phyloP scores from a whole-genome alignment of 2,888 invertebrate species.

The Catocala nupta region DNA sequence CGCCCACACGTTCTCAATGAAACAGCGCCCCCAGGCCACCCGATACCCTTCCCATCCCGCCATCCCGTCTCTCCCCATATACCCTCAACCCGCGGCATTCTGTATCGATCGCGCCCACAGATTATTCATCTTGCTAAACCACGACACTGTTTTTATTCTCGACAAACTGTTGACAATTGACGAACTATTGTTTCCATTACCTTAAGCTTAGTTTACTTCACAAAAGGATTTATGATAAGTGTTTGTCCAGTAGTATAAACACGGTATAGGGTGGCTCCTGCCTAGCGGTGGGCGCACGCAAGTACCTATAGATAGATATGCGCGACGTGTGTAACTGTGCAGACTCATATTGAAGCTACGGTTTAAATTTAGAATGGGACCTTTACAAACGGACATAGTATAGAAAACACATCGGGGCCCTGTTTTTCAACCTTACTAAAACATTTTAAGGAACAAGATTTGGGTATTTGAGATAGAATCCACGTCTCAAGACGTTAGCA shows the following conservation, averaged over 20 bases:
- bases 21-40: slow-evolving; percentile 69
- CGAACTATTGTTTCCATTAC: slow-evolving; percentile 18
- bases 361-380: slow-evolving; percentile 39
- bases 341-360: slow-evolving; percentile 15
- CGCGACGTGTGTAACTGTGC: slow-evolving; percentile 9
- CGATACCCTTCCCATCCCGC: slow-evolving; percentile 56
- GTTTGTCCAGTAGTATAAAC: background rate
- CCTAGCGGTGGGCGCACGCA: slow-evolving; percentile 5
- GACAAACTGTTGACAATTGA: slow-evolving; percentile 39
- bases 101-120: slow-evolving; percentile 83
- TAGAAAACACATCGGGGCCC: slow-evolving; percentile 6
- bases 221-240: background rate
- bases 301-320: slow-evolving; percentile 13
- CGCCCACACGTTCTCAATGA: slow-evolving; percentile 92
- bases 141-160: slow-evolving; percentile 62
- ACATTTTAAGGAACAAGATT: slow-evolving; percentile 5
- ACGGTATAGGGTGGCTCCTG: slow-evolving; percentile 12
- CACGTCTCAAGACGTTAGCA: background rate
- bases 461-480: slow-evolving; percentile 14
- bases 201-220: slow-evolving; percentile 9
- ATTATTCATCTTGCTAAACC: slow-evolving; percentile 82
- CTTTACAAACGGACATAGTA: slow-evolving; percentile 16
- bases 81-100: slow-evolving; percentile 66
- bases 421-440: slow-evolving; percentile 7
- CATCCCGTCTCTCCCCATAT: slow-evolving; percentile 48